Conservation (phyloP, 2,888 invertebrate species). For the Nezara viridula region DNA sequence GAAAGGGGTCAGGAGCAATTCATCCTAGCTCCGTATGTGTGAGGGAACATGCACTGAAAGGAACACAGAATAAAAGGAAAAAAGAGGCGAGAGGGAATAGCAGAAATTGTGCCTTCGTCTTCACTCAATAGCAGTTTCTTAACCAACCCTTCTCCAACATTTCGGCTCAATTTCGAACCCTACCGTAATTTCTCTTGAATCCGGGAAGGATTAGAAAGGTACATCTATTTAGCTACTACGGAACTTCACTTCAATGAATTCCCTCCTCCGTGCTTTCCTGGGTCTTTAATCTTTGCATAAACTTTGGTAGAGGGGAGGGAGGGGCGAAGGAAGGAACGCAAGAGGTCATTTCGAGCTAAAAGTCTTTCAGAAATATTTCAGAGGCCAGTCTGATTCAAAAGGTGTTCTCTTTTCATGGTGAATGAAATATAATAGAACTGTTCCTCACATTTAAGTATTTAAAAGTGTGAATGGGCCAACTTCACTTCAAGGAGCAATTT, state of each 20-base stretch:
- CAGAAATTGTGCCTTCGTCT: slow-evolving; percentile 4
- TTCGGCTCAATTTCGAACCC: neutral
- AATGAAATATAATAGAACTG: neutral
- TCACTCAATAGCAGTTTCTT: neutral
- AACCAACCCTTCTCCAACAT: neutral
- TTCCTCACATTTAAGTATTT: neutral
- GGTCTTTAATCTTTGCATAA: slow-evolving; percentile 15
- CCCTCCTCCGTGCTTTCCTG: neutral
- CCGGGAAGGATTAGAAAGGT: neutral
- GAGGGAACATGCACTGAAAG: slow-evolving; percentile 21
- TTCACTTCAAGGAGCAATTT: neutral
- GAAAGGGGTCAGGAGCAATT: slow-evolving; percentile 28
- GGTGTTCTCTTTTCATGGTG: neutral
- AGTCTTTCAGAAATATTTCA: slow-evolving; percentile 17
- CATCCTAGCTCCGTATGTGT: slow-evolving; percentile 31
- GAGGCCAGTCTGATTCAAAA: neutral
- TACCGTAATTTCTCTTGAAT: neutral
- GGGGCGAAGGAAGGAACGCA: too few relatives aligned
- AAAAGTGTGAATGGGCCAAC: neutral
- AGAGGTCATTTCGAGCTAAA: neutral
- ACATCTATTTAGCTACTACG: slow-evolving; percentile 12
- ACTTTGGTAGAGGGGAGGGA: neutral
- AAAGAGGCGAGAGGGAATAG: neutral
- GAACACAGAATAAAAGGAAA: neutral
- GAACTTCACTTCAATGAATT: neutral